A percentile compares a stretch with the other conserved stretches of the same genome.
phyloP scores from a whole-genome alignment of 1,140 invertebrate genomes.

The Leptonema lineaticorne region DNA sequence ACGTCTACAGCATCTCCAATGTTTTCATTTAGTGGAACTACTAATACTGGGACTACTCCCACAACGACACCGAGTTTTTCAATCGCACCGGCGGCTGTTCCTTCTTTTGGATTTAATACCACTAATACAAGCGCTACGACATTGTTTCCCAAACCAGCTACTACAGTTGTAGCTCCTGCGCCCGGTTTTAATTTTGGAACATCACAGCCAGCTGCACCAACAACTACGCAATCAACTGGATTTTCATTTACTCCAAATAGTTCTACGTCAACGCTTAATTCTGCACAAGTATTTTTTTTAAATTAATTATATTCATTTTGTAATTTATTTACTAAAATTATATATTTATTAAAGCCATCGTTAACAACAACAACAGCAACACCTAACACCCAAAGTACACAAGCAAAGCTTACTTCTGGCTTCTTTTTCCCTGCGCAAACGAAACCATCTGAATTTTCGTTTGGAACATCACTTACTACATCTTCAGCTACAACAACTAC shows the following conservation, averaged over 20 bases:
- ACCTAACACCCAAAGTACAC: not conserved
- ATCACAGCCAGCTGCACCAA: not conserved
- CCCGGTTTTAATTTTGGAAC: not conserved
- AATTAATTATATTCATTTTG: not conserved
- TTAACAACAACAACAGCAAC: not conserved
- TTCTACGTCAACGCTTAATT: slow-evolving; percentile 2
- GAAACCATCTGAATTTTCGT: slow-evolving; percentile 7
- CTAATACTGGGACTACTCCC: not conserved
- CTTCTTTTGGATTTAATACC: not conserved
- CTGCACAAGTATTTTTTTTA: not conserved
- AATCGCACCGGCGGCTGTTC: not conserved
- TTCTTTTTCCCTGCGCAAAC: not conserved
- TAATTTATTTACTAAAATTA: not conserved
- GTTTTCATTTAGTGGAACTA: not conserved
- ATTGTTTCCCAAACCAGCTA: not conserved
- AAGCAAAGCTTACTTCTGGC: not conserved
- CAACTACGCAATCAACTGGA: not conserved
- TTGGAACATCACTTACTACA: not conserved
- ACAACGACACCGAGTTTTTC: not conserved
- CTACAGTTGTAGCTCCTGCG: not conserved
- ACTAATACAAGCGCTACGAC: not conserved
- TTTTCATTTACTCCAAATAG: slow-evolving; percentile 20
- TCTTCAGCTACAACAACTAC: not conserved
- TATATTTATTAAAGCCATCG: not conserved
- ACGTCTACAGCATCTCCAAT: not conserved